Evolutionary conservation across 2,797 vertebrate genomes (phyloP).

Genomic region (Mallotus villosus): DNA sequence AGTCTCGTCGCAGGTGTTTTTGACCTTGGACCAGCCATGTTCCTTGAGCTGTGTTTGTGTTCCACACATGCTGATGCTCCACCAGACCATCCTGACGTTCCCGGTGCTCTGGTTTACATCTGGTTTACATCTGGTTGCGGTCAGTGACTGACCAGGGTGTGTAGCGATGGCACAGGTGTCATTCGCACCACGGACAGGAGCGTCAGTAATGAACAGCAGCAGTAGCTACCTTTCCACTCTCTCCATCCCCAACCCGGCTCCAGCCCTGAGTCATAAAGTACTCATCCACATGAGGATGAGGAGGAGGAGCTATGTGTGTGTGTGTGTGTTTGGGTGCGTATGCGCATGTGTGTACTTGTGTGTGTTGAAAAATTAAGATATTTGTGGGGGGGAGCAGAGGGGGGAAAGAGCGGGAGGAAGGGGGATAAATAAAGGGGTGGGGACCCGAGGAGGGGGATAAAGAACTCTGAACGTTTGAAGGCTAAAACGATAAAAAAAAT

Average conservation of each 20-base stretch:
- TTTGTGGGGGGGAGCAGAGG: not conserved
- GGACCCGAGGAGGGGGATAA: slow-evolving; percentile 14
- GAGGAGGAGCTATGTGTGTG: slow-evolving; percentile 2
- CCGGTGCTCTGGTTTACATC: not conserved
- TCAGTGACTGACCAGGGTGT: not conserved
- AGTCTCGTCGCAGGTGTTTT: not conserved
- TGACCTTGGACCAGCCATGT: not conserved
- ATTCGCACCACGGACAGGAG: not conserved
- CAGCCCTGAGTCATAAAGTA: slow-evolving; percentile 11
- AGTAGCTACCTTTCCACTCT: not conserved
- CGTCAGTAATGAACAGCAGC: not conserved
- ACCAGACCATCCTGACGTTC: too few relatives aligned
- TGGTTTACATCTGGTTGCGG: not conserved
- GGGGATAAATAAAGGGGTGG: not conserved
- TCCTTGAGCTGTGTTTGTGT: not conserved
- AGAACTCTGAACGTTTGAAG: slow-evolving; percentile 17
- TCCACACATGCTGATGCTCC: not conserved
- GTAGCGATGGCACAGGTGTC: not conserved
- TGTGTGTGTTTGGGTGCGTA: slow-evolving; percentile 4
- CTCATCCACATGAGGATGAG: slow-evolving; percentile 8
- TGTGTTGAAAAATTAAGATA: not conserved
- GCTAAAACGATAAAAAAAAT: not conserved
- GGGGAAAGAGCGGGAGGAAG: slow-evolving; percentile 10
- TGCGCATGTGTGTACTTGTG: not conserved
- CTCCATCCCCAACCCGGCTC: not conserved